Evolutionary conservation across 1,140 invertebrate species (phyloP).

Genomic region (Eurosta solidaginis): DNA sequence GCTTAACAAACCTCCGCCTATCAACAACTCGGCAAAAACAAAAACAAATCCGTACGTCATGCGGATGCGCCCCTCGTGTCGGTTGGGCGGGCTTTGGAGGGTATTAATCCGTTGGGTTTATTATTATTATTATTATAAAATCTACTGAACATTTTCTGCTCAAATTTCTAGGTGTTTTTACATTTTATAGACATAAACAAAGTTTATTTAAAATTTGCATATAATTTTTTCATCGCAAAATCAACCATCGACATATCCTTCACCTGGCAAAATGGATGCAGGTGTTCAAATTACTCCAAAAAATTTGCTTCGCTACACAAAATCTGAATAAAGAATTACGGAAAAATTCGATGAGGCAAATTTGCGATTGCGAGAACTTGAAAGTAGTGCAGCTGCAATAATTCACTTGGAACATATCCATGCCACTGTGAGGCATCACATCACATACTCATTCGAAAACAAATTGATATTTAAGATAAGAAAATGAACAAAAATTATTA

Average conservation of each 20-base stretch:
- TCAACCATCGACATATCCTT: neutral
- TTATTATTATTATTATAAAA: no score
- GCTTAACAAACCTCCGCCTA: no score
- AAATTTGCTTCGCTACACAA: constrained; percentile 16
- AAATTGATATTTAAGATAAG: neutral
- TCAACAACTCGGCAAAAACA: no score
- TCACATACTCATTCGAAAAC: neutral
- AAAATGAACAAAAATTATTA: neutral
- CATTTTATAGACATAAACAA: neutral
- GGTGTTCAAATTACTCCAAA: constrained; percentile 12
- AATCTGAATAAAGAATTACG: neutral
- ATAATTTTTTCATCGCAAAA: neutral
- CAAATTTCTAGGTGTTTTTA: no score
- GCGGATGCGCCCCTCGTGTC: no score
- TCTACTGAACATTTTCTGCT: neutral
- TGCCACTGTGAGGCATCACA: neutral
- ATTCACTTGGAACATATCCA: neutral
- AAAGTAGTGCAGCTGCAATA: neutral
- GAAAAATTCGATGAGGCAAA: neutral
- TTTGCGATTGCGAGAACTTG: neutral
- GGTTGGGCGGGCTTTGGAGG: no score
- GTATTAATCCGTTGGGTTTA: no score
- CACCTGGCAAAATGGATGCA: neutral
- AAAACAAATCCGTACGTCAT: no score
- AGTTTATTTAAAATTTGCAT: neutral